These are phyloP conservation scores for Xestia rhomboidea DNA, from an alignment of 2,888 invertebrate genomes.

Conservation along the genomic window DNA sequence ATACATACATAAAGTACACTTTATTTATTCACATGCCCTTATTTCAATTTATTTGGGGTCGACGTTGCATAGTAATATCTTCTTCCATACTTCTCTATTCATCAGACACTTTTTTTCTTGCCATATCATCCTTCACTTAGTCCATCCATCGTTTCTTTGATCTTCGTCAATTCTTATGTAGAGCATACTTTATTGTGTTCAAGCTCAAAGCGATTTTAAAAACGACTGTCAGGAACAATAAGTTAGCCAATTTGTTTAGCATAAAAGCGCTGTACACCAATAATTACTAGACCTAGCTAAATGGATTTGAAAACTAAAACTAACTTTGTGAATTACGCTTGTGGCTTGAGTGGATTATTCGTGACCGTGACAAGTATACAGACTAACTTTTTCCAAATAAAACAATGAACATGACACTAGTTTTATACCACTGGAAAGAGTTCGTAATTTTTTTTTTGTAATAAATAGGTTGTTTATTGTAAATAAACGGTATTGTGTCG, in stretches of 20 bases:
- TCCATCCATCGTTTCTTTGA: not conserved
- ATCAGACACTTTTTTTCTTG: not conserved
- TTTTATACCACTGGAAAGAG: not conserved
- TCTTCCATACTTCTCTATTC: not conserved
- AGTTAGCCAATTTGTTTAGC: not conserved
- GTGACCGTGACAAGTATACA: constrained; percentile 22
- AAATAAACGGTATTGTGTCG: too few species aligned
- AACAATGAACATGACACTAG: constrained; percentile 12
- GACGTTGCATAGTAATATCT: not conserved
- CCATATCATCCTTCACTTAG: not conserved
- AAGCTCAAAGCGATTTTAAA: not conserved
- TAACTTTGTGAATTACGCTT: constrained; percentile 29
- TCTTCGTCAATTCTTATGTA: not conserved
- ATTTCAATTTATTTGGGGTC: not conserved
- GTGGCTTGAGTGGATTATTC: constrained; percentile 23
- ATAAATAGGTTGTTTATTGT: too few species aligned
- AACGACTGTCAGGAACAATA: not conserved
- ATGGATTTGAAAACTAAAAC: constrained; percentile 34
- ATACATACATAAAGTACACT: not conserved
- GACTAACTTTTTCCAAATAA: constrained; percentile 16
- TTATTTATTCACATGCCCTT: not conserved
- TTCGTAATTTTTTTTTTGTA: too few species aligned
- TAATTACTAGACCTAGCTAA: constrained; percentile 19
- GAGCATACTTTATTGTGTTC: not conserved
- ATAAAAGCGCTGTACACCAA: constrained; percentile 13